A percentile compares a stretch with the other conserved stretches of the same genome.
Conservation (phyloP, 1,140 invertebrate species). For the Cydia strobilella region DNA sequence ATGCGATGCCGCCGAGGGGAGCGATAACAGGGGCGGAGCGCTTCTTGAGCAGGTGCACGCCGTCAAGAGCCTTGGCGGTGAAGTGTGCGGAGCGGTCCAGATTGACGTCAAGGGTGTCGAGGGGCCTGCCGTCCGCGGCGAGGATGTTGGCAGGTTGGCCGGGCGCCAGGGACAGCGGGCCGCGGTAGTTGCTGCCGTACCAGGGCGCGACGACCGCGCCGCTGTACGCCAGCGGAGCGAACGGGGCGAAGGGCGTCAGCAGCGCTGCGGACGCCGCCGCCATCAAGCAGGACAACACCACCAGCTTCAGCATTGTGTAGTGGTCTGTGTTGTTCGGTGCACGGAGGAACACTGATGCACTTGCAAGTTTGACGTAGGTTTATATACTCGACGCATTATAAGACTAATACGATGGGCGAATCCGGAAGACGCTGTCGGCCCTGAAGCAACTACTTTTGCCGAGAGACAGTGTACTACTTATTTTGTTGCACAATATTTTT, state of each 20-base stretch:
- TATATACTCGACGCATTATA: slow-evolving; percentile 55
- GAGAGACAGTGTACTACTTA: slow-evolving; percentile 4
- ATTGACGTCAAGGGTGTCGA: slow-evolving; percentile 72
- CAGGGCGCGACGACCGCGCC: slow-evolving; percentile 46
- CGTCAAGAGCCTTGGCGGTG: slow-evolving; percentile 57
- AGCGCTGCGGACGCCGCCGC: slow-evolving; percentile 51
- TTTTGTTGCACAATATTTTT: neutral
- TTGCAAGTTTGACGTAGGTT: slow-evolving; percentile 38
- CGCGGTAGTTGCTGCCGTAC: slow-evolving; percentile 53
- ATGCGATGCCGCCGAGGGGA: slow-evolving; percentile 40
- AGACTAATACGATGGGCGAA: slow-evolving; percentile 44
- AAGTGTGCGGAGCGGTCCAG: slow-evolving; percentile 71
- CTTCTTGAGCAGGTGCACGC: slow-evolving; percentile 61
- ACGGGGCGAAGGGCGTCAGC: slow-evolving; percentile 46
- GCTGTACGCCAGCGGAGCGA: slow-evolving; percentile 51
- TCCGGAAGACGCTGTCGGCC: slow-evolving; percentile 57
- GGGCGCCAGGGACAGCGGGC: slow-evolving; percentile 46
- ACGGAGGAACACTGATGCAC: slow-evolving; percentile 58
- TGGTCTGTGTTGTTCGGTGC: slow-evolving; percentile 38
- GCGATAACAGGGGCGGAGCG: slow-evolving; percentile 49
- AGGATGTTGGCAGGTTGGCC: slow-evolving; percentile 38
- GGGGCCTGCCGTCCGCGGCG: slow-evolving; percentile 37
- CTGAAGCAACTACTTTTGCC: slow-evolving; percentile 54
- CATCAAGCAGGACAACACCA: slow-evolving; percentile 69
- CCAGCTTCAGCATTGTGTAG: slow-evolving; percentile 59